Evolutionary conservation across 2,113 vertebrate genomes (phyloP).

Genomic region (Vidua macroura): DNA sequence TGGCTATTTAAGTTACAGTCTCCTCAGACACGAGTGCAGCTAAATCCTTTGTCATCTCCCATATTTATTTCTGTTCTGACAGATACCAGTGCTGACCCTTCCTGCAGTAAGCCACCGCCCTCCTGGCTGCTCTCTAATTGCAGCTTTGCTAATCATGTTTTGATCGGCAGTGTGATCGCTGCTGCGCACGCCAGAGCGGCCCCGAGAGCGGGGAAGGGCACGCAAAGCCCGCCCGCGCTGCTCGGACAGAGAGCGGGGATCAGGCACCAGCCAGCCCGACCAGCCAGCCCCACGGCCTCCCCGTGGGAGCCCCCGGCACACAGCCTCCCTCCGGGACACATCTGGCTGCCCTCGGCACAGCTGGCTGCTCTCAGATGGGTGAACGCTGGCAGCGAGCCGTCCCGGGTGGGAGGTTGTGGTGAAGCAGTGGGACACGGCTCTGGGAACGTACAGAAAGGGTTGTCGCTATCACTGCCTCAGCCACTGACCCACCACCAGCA

Average conservation of each 20-base stretch:
- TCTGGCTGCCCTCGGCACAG: neutral
- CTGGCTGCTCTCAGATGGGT: neutral
- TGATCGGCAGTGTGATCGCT: neutral
- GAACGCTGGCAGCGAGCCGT: neutral
- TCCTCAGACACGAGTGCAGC: neutral
- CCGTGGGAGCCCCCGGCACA: neutral
- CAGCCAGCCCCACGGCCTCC: too few relatives aligned
- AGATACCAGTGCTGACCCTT: neutral
- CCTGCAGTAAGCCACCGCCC: constrained; percentile 18
- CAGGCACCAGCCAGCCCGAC: neutral
- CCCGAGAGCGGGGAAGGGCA: neutral
- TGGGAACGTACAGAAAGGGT: neutral
- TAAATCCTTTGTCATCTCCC: neutral
- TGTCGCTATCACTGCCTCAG: neutral
- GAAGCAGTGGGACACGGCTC: neutral
- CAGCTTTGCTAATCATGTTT: constrained; percentile 41
- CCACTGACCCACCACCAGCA: neutral
- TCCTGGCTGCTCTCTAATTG: constrained; percentile 15
- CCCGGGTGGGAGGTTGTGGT: neutral
- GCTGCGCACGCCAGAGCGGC: neutral
- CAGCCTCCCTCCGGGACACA: neutral
- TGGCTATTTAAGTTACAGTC: neutral
- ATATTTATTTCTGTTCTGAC: neutral
- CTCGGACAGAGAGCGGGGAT: neutral
- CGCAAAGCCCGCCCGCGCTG: neutral